Conservation (phyloP, 2,888 invertebrate species). For the Ditylenchus weischeri region DNA sequence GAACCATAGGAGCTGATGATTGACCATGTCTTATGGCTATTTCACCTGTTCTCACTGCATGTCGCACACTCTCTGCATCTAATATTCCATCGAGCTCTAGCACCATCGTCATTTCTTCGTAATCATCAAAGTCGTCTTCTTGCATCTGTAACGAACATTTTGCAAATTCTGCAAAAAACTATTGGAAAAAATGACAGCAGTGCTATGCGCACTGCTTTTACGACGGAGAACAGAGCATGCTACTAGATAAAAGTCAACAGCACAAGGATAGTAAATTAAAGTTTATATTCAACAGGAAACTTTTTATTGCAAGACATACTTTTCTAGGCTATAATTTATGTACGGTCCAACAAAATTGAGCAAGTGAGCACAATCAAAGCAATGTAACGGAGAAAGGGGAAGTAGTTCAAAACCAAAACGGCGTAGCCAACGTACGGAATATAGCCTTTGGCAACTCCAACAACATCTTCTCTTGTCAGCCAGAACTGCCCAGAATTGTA, state of each 20-base stretch:
- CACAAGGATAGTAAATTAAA: too few species aligned
- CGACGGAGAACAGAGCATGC: too few species aligned
- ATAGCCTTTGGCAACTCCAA: conserved; percentile 87
- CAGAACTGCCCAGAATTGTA: conserved; percentile 98
- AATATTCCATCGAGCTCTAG: conserved; percentile 48
- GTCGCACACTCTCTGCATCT: conserved; percentile 42
- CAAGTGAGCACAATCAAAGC: conserved; percentile 62
- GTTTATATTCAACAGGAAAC: too few species aligned
- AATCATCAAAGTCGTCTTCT: conserved; percentile 33
- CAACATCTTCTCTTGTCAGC: conserved; percentile 93
- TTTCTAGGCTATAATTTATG: too few species aligned
- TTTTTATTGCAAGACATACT: too few species aligned
- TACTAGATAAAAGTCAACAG: too few species aligned
- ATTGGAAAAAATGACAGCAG: too few species aligned
- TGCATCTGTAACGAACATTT: too few species aligned
- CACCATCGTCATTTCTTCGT: conserved; percentile 45
- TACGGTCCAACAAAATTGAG: conserved; percentile 62
- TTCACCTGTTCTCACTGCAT: conserved; percentile 32
- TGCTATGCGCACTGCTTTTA: too few species aligned
- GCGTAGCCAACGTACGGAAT: conserved; percentile 65
- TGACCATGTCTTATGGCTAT: conserved; percentile 36
- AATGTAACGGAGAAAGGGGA: conserved; percentile 64
- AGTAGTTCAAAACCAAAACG: conserved; percentile 65
- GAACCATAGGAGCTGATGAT: conserved; percentile 40
- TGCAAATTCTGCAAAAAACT: too few species aligned